A percentile compares a stretch with the other conserved stretches of the same genome.
phyloP scores from a whole-genome alignment of 1,140 invertebrate genomes.

The Caenorhabditis inopinata region DNA sequence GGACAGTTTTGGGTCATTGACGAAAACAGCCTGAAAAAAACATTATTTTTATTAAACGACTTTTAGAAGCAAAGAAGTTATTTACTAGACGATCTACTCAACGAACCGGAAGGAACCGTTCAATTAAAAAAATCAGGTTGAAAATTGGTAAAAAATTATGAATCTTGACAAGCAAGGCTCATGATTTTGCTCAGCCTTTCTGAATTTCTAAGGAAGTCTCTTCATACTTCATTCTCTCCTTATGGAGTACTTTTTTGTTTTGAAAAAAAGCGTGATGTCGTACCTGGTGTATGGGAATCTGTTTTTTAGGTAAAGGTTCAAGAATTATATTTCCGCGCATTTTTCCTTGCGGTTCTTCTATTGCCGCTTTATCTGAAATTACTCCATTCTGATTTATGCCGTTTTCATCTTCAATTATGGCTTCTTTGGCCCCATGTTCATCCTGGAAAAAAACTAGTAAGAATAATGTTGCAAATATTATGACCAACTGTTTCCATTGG shows the following conservation, averaged over 20 bases:
- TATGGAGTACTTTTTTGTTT: too few species aligned
- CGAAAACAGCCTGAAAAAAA: constrained; percentile 75
- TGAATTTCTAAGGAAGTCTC: too few species aligned
- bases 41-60: not conserved
- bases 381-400: not conserved
- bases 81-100: too few species aligned
- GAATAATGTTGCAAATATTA: not conserved
- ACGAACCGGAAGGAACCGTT: too few species aligned
- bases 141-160: too few species aligned
- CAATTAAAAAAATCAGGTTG: too few species aligned
- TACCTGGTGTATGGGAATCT: not conserved
- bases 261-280: too few species aligned
- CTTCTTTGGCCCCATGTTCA: not conserved
- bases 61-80: too few species aligned
- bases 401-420: not conserved
- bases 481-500: not conserved
- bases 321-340: not conserved
- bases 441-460: not conserved
- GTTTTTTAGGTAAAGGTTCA: not conserved
- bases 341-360: not conserved
- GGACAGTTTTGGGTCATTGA: constrained; percentile 91
- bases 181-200: too few species aligned
- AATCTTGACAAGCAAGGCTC: too few species aligned
- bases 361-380: not conserved
- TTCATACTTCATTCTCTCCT: too few species aligned